Evolutionary conservation across 2,797 vertebrate species (phyloP).

Genomic region (Merluccius polli): DNA sequence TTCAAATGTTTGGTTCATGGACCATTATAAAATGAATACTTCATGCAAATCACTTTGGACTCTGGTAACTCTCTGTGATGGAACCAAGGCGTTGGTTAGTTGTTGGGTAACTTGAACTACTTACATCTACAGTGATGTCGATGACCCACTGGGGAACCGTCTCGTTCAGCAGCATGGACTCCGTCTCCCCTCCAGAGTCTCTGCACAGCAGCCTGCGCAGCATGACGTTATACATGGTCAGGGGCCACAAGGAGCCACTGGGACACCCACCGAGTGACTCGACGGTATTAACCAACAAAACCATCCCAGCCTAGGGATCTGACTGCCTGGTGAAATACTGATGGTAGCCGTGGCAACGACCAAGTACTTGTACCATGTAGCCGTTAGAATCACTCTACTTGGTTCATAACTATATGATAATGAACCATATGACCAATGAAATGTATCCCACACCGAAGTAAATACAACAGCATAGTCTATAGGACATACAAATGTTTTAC

Average conservation of each 20-base stretch:
- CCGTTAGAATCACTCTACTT: neutral
- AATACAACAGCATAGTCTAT: too few relatives aligned
- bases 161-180: conserved; percentile 98
- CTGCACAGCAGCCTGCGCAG: conserved; percentile 87
- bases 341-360: neutral
- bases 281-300: neutral
- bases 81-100: neutral
- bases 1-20: too few relatives aligned
- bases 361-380: neutral
- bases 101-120: conserved; percentile 47
- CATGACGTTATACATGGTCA: neutral
- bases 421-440: neutral
- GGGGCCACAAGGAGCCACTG: neutral
- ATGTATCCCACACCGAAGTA: neutral
- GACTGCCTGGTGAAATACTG: neutral
- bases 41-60: too few relatives aligned
- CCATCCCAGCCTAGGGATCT: neutral
- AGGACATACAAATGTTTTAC: too few relatives aligned
- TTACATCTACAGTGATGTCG: conserved; percentile 99
- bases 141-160: conserved; percentile 99
- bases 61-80: too few relatives aligned
- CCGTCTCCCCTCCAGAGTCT: conserved; percentile 96
- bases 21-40: too few relatives aligned
- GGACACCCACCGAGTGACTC: neutral
- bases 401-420: neutral